Evolutionary conservation across 2,113 vertebrate species (phyloP), one percentile per base, ranked within the genome.

Genomic region (Lates calcarifer): DNA sequence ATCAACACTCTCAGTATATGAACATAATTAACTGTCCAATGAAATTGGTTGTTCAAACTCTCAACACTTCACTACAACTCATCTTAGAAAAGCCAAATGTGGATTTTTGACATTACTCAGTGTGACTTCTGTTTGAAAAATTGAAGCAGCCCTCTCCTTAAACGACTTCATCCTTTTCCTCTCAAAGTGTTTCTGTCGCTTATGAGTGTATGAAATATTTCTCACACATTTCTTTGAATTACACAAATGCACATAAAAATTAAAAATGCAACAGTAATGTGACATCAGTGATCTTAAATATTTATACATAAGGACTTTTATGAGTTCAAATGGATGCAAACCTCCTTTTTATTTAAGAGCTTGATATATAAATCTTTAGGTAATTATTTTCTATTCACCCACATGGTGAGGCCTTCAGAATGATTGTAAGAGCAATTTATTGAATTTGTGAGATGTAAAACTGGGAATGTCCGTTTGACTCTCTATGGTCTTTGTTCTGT

Each of bases 111-210:
- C 20, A 53, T 79, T 70, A 70, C n/a, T 80, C 11, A 57, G 20
- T 80, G 49, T 58, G 78, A 72, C 74, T 79, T 43, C 13, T 56
- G 12, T 62, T 77, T 78, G 68, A 74, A 89, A 86, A 74, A 86
- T 79, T 81, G 6, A 83, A 70, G 47, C 37, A 7, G 11, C 15
- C 33, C 26, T 69, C 47, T 47, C 49, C 28, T 33, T n/a, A 22
- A 41, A 66, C 10, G 0, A 22, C 28, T 82, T 79, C 29, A 33
- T 56, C 69, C 29, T 57, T 77, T 76, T 39, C 47, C 66, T 66
- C 63, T 84, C 22, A 87, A 85, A 83, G 66, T 68, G 51, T 45
- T 33, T 80, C 56, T 74, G 47, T 55, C 18, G 2, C 6, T 9
- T 45, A 58, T 31, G 35, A 73, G 55, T 18, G 71, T 53, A 67